phyloP scores from a whole-genome alignment of 2,797 vertebrate genomes.

The Dendrocincla fuliginosa region DNA sequence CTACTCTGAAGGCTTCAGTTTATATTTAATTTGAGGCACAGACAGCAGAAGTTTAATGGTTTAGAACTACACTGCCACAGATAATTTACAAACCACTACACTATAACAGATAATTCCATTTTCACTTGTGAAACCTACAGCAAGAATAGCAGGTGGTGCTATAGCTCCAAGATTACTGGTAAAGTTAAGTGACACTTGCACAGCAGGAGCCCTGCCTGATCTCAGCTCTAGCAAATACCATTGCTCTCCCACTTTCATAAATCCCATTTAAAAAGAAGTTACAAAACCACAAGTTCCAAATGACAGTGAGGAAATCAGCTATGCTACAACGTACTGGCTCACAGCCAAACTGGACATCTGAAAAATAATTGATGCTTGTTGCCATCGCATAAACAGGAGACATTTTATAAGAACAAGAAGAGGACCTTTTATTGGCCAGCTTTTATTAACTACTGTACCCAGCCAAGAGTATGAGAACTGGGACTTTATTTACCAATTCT shows the following conservation, averaged over 20 bases:
- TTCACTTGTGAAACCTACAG: not conserved
- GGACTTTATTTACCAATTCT: not conserved
- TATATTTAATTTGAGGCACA: not conserved
- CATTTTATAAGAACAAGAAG: not conserved
- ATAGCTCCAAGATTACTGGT: not conserved
- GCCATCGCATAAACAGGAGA: not conserved
- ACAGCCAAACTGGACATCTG: not conserved
- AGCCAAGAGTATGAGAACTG: not conserved
- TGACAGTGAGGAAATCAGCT: not conserved
- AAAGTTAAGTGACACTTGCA: not conserved
- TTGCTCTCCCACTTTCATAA: not conserved
- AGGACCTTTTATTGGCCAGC: not conserved
- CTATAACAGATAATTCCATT: conserved; percentile 34
- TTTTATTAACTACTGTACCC: not conserved
- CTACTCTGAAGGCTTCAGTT: not conserved
- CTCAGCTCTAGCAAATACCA: not conserved
- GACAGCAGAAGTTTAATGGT: not conserved
- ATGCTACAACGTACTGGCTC: not conserved
- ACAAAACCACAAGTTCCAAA: not conserved
- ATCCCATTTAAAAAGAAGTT: not conserved
- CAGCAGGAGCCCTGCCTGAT: not conserved
- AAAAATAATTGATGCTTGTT: not conserved
- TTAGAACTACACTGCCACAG: conserved; percentile 17
- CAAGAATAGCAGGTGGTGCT: conserved; percentile 26
- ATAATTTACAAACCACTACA: conserved; percentile 38